A percentile compares a stretch with the other conserved stretches of the same genome.
phyloP scores from a whole-genome alignment of 53 echinoderm and acorn worm species.

The Henricia sp. region DNA sequence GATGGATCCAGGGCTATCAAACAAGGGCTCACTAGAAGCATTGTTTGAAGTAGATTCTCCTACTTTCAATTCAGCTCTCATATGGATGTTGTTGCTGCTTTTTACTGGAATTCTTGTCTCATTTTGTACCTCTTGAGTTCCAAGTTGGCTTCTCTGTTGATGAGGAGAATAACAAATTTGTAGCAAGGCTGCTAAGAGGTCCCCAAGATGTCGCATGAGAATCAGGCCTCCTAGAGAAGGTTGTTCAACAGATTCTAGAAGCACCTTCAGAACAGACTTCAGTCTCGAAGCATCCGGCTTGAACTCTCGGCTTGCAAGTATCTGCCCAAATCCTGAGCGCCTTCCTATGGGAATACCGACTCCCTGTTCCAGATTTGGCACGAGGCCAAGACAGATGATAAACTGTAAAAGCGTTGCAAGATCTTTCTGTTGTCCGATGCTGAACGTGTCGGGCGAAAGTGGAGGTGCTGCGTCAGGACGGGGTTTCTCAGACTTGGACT shows the following conservation, averaged over 20 bases:
- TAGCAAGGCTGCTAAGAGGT: constrained; percentile 78
- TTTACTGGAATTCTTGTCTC: not conserved
- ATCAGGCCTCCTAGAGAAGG: constrained; percentile 82
- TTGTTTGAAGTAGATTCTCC: not conserved
- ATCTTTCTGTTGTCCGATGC: constrained; percentile 78
- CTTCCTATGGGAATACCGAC: constrained; percentile 88
- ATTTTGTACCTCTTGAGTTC: not conserved
- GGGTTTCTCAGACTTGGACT: constrained; percentile 1
- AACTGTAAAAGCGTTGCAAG: constrained; percentile 80
- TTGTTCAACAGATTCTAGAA: constrained; percentile 69
- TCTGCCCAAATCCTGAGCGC: constrained; percentile 78
- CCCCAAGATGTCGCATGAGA: constrained; percentile 84
- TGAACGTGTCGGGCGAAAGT: constrained; percentile 84
- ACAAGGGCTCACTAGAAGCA: not conserved
- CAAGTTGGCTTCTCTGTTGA: not conserved
- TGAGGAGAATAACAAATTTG: constrained; percentile 68
- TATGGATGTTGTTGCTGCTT: not conserved
- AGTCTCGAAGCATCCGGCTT: constrained; percentile 51
- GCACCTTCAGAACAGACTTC: constrained; percentile 54
- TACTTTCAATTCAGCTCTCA: not conserved
- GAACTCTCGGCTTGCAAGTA: not conserved
- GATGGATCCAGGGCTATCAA: constrained; percentile 17
- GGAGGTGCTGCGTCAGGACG: constrained; percentile 68
- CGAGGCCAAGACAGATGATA: constrained; percentile 80
- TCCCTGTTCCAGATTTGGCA: constrained; percentile 73